A percentile compares a stretch with the other conserved stretches of the same genome.
Conservation (phyloP, 2,113 vertebrate species). For the Smithornis capensis region DNA sequence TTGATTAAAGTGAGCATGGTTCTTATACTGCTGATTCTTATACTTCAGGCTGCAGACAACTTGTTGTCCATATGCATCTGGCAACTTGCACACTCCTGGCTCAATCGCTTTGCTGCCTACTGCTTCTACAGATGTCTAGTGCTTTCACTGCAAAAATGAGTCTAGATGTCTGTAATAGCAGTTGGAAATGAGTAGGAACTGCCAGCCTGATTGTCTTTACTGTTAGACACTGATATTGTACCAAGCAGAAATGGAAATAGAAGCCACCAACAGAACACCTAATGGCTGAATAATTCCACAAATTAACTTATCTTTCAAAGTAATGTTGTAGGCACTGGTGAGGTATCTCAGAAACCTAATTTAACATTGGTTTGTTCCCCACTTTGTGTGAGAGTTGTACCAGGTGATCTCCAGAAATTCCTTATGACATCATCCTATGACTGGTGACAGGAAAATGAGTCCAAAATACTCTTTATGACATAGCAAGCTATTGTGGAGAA, state of each 20-base stretch:
- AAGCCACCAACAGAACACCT: neutral
- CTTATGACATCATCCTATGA: neutral
- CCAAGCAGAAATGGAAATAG: neutral
- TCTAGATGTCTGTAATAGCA: neutral
- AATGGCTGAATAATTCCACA: neutral
- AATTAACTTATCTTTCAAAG: neutral
- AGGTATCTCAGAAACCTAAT: neutral
- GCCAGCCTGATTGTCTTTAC: neutral
- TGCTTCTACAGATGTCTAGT: constrained; percentile 58
- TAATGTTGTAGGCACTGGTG: neutral
- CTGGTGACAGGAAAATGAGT: neutral
- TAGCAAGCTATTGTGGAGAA: neutral
- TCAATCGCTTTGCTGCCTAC: constrained; percentile 45
- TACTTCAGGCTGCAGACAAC: constrained; percentile 38
- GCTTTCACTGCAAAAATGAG: constrained; percentile 24
- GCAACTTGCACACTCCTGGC: constrained; percentile 16
- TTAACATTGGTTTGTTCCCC: neutral
- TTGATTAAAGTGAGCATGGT: constrained; percentile 8
- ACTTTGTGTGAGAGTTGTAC: neutral
- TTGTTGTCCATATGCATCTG: constrained; percentile 41
- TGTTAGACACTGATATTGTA: neutral
- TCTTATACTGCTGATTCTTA: constrained; percentile 22
- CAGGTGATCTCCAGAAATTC: neutral
- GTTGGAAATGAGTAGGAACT: constrained; percentile 6
- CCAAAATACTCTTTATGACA: neutral